Conservation (phyloP, 2,888 invertebrate genomes). For the Seira musarum region DNA sequence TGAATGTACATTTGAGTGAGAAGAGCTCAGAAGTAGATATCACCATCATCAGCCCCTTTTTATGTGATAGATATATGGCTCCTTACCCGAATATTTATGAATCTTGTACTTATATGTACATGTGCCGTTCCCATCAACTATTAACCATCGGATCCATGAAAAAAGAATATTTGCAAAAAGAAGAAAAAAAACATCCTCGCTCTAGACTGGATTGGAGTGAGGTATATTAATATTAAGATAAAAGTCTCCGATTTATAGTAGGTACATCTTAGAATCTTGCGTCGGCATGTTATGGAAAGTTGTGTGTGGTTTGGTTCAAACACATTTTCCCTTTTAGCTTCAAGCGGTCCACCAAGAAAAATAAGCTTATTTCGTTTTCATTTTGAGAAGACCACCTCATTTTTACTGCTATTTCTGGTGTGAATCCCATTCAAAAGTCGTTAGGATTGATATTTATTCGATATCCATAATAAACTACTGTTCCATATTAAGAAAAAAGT, state of each 20-base stretch:
- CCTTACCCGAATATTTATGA: constrained; percentile 49
- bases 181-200: background rate
- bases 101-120: constrained; percentile 9
- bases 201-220: background rate
- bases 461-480: constrained; percentile 16
- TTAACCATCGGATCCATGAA: background rate
- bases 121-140: background rate
- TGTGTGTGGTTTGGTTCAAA: too few relatives aligned
- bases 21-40: constrained; percentile 40
- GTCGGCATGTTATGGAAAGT: too few relatives aligned
- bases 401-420: constrained; percentile 26
- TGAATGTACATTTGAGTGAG: constrained; percentile 15
- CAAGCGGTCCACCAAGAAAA: constrained; percentile 13
- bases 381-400: background rate
- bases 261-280: too few relatives aligned
- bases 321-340: background rate
- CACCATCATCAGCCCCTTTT: constrained; percentile 11
- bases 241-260: too few relatives aligned
- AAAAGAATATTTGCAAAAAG: too few relatives aligned
- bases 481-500: constrained; percentile 16
- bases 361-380: constrained; percentile 1
- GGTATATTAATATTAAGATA: background rate
- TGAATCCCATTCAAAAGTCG: constrained; percentile 57
- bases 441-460: constrained; percentile 57
- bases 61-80: constrained; percentile 48